A percentile compares a stretch with the other conserved stretches of the same genome.
Conservation (phyloP, 2,888 invertebrate species). For the Protodeltote pygarga region DNA sequence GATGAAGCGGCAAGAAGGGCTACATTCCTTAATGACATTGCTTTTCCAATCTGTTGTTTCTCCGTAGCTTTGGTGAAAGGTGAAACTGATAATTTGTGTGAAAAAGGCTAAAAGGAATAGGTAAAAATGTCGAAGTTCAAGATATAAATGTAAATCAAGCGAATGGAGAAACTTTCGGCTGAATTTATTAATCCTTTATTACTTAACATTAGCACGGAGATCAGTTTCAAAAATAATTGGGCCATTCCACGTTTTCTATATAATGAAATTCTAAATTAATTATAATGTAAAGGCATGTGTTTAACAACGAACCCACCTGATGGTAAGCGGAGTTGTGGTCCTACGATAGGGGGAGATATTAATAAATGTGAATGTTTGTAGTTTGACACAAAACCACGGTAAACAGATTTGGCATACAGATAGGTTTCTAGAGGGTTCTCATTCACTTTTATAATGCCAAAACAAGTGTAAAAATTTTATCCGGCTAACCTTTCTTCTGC, state of each 20-base stretch:
- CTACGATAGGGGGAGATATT: too few species aligned
- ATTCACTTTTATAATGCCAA: too few species aligned
- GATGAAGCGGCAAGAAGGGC: slow-evolving; percentile 24
- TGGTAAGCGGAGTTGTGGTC: too few species aligned
- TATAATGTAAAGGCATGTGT: too few species aligned
- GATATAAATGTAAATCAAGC: too few species aligned
- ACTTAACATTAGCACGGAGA: background rate
- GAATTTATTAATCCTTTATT: background rate
- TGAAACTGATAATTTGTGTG: slow-evolving; percentile 11
- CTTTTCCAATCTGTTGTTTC: slow-evolving; percentile 9
- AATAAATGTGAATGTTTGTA: background rate
- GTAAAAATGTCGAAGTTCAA: background rate
- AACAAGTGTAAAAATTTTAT: too few species aligned
- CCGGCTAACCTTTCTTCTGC: too few species aligned
- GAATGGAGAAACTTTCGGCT: background rate
- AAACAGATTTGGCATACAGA: too few species aligned
- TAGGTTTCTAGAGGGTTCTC: too few species aligned
- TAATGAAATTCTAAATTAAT: too few species aligned
- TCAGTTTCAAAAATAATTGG: background rate
- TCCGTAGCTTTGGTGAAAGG: background rate
- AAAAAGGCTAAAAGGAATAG: background rate
- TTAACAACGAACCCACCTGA: too few species aligned
- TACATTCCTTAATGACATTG: slow-evolving; percentile 28
- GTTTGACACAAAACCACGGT: too few species aligned
- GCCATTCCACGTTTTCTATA: background rate